Evolutionary conservation across 2,797 vertebrate genomes (phyloP).

Genomic region (Pygocentrus nattereri): DNA sequence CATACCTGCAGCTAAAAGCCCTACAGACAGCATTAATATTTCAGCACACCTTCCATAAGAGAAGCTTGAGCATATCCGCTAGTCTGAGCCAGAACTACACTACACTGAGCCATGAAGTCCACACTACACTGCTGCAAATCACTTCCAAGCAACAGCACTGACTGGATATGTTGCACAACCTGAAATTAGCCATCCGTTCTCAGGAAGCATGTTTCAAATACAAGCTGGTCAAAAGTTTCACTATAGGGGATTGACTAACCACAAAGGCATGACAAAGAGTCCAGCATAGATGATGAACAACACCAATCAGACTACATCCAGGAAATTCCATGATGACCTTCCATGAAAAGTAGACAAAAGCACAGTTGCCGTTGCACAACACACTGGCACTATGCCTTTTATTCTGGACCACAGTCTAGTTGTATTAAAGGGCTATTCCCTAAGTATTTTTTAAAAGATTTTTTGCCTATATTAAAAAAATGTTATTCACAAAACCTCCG

Average conservation of each 20-base stretch:
- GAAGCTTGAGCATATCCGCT: conserved; percentile 22
- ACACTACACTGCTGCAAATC: conserved; percentile 32
- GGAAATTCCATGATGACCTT: background rate
- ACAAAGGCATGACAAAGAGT: background rate
- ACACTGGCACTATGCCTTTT: background rate
- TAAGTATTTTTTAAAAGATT: too few species aligned
- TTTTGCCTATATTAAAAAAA: too few species aligned
- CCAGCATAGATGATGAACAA: background rate
- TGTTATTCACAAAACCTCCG: too few species aligned
- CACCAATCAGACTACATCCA: background rate
- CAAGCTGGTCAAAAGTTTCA: background rate
- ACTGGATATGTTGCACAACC: conserved; percentile 5
- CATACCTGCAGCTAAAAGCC: conserved; percentile 48
- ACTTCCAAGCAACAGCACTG: conserved; percentile 14
- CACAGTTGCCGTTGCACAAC: background rate
- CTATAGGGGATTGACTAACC: too few species aligned
- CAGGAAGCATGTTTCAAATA: background rate
- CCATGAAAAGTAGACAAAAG: background rate
- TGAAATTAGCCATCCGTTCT: background rate
- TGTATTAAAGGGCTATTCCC: too few species aligned
- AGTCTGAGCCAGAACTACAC: conserved; percentile 18
- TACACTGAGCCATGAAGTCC: conserved; percentile 20
- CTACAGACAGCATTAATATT: conserved; percentile 58
- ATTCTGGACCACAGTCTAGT: background rate
- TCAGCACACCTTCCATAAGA: conserved; percentile 48